phyloP scores from a whole-genome alignment of 2,797 vertebrate species.

The Chelonia mydas region DNA sequence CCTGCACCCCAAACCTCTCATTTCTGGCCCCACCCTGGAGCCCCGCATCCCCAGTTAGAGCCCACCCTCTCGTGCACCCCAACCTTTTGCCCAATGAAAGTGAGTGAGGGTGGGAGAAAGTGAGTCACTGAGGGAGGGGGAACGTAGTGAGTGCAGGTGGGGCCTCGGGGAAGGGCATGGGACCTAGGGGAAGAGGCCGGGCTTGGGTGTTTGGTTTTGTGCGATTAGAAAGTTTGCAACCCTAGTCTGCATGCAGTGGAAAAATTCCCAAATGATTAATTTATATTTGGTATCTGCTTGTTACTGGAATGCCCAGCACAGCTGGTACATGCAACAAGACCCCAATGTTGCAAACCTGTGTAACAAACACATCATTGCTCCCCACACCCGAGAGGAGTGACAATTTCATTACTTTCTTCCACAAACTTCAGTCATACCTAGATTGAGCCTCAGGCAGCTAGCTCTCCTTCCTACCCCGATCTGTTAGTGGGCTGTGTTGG shows the following conservation, averaged over 20 bases:
- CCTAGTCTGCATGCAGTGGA: background rate
- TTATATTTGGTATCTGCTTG: background rate
- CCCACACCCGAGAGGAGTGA: background rate
- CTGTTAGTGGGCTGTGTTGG: background rate
- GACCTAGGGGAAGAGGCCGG: too few relatives aligned
- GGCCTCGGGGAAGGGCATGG: too few relatives aligned
- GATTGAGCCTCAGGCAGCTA: background rate
- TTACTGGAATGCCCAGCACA: background rate
- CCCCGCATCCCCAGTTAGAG: too few relatives aligned
- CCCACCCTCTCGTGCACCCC: too few relatives aligned
- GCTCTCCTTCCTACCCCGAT: background rate
- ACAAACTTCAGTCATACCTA: background rate
- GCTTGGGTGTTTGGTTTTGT: too few relatives aligned
- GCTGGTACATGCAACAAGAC: background rate
- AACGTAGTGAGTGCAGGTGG: too few relatives aligned
- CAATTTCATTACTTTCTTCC: rapidly evolving
- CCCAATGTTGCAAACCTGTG: background rate
- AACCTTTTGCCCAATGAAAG: too few relatives aligned
- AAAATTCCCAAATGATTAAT: background rate
- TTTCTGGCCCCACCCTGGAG: too few relatives aligned
- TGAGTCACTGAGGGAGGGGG: too few relatives aligned
- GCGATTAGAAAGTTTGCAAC: too few relatives aligned
- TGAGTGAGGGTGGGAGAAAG: too few relatives aligned
- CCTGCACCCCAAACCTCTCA: too few relatives aligned
- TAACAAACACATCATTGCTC: background rate